Evolutionary conservation across 2,797 vertebrate genomes (phyloP).

Genomic region (Taenioides sp.): DNA sequence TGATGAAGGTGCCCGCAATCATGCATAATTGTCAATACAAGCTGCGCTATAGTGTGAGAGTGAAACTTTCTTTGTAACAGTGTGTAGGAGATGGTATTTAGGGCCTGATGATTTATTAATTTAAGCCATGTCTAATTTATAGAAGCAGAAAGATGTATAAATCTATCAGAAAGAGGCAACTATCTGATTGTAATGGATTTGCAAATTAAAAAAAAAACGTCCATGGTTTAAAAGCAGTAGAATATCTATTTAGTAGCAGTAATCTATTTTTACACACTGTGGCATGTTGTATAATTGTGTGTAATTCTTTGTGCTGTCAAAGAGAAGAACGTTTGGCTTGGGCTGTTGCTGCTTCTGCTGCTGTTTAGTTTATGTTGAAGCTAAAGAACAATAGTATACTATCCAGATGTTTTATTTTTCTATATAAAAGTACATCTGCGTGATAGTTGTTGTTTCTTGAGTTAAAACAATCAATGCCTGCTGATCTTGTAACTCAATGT

Average conservation of each 20-base stretch:
- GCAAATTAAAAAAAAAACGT: constrained; percentile 62
- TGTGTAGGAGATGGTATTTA: constrained; percentile 66
- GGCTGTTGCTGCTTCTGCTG: constrained; percentile 55
- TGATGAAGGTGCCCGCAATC: constrained; percentile 42
- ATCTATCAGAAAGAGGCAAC: constrained; percentile 63
- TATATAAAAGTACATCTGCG: constrained; percentile 52
- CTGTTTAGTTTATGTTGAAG: constrained; percentile 63
- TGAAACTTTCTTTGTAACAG: constrained; percentile 58
- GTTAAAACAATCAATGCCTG: constrained; percentile 50
- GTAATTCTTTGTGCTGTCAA: constrained; percentile 55
- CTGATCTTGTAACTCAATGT: constrained; percentile 50
- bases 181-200: constrained; percentile 62
- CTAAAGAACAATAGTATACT: constrained; percentile 48
- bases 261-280: constrained; percentile 76
- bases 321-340: constrained; percentile 46
- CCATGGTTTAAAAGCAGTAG: constrained; percentile 64
- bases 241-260: constrained; percentile 64
- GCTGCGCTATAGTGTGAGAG: constrained; percentile 40
- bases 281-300: constrained; percentile 64
- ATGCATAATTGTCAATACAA: constrained; percentile 39
- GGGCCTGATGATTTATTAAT: constrained; percentile 68
- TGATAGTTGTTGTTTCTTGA: constrained; percentile 54
- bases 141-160: constrained; percentile 71
- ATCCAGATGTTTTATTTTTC: constrained; percentile 76
- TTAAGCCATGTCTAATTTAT: constrained; percentile 80